Evolutionary conservation across 2,113 vertebrate species (phyloP), one percentile per base, ranked within the genome.

Genomic region (Gymnogyps californianus): DNA sequence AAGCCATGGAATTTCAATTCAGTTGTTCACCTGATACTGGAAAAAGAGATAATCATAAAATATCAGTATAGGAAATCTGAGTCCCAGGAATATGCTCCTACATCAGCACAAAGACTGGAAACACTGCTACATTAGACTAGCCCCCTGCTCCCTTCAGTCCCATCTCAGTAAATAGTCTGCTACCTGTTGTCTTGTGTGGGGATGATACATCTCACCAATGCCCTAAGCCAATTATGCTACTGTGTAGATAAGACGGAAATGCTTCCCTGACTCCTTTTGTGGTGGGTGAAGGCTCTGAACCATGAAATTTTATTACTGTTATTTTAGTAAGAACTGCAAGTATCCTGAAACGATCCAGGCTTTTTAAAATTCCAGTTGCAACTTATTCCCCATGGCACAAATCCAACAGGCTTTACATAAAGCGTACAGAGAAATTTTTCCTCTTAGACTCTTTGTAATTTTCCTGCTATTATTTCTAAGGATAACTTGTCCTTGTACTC

Each of bases 401-500:
- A 64, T 89, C 54, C 74, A 96, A 93, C 54, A 83, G 31, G 57
- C 42, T 76, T 95, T 92, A 89, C 90, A 93, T 72, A 94, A 93
- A 91, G 93, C 0, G 2, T 38, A 58, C 24, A 54, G n/a, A 93
- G 69, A 94, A n/a, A 6, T 87, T 61, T 90, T 89, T 83, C 57
- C 70, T 94, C 40, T 65, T 40, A 65, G 49, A 66, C 54, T 93
- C 87, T 85, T 85, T 64, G 28, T 57, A 87, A 93, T 95, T 87
- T 91, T 82, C 40, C 49, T 80, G 24, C 36, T 91, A 70, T 85
- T 92, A 92, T 92, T 95, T 94, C 89, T 95, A 83, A 74, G 89
- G 66, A 74, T 91, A 96, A 79, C 83, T 89, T 93, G 87, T 87
- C 94, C 94, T 94, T 97, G 81, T 80, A 66, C 67, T 91, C 54